These are phyloP conservation scores for Hydrozoanthus tunicans DNA, from an alignment of 64 coral and sea anemone genomes.

Conservation along the genomic window DNA sequence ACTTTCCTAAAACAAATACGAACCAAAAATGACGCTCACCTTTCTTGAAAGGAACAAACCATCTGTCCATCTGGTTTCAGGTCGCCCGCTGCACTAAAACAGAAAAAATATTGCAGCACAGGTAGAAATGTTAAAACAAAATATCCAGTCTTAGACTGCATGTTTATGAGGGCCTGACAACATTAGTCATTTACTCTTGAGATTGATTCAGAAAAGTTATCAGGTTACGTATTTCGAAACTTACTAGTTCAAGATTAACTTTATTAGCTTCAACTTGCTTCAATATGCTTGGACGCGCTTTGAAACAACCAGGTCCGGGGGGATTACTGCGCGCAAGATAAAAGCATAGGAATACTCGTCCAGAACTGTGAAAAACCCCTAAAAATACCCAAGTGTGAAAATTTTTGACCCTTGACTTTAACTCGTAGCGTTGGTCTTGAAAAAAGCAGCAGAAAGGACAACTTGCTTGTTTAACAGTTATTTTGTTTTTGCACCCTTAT, in stretches of 20 bases:
- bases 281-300: too few species aligned
- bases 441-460: too few species aligned
- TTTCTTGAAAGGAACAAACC: slow-evolving; percentile 20
- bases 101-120: not conserved
- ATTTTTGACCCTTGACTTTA: too few species aligned
- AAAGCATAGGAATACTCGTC: too few species aligned
- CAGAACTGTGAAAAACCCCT: too few species aligned
- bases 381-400: too few species aligned
- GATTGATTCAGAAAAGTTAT: not conserved
- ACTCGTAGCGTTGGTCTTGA: too few species aligned
- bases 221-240: slow-evolving; percentile 4
- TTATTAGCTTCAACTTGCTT: not conserved
- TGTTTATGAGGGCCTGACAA: not conserved
- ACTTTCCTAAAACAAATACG: not conserved
- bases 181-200: not conserved
- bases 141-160: slow-evolving; percentile 7
- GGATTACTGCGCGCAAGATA: too few species aligned
- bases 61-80: not conserved
- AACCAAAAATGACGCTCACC: not conserved
- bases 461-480: too few species aligned
- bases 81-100: not conserved
- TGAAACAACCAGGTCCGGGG: too few species aligned
- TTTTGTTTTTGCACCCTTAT: too few species aligned
- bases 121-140: not conserved
- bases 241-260: not conserved